phyloP scores from a whole-genome alignment of 1,140 invertebrate genomes.

The Fopius arisanus region DNA sequence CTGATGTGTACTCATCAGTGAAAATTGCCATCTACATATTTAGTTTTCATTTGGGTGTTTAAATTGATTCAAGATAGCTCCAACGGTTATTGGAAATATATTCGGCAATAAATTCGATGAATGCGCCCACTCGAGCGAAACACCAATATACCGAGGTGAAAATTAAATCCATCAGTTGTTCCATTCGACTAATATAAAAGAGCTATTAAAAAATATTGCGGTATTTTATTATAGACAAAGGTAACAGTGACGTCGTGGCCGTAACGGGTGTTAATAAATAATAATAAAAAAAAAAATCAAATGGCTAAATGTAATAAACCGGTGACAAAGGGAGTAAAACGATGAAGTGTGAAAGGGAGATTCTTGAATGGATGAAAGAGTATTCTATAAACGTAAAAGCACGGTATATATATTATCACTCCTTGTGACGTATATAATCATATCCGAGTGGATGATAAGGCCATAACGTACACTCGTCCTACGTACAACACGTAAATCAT shows the following conservation, averaged over 20 bases:
- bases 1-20: background rate
- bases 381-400: background rate
- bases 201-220: background rate
- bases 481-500: conserved; percentile 23
- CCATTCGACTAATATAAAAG: no score
- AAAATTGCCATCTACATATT: background rate
- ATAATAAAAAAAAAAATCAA: background rate
- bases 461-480: conserved; percentile 6
- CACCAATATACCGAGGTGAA: background rate
- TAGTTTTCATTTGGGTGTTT: background rate
- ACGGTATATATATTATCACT: background rate
- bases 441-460: conserved; percentile 25
- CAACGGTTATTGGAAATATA: background rate
- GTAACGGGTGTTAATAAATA: background rate
- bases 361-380: background rate
- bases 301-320: background rate
- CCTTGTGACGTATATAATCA: background rate
- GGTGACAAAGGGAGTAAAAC: background rate
- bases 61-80: background rate
- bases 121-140: background rate
- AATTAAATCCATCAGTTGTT: background rate
- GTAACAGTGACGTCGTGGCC: background rate
- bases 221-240: background rate
- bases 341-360: background rate
- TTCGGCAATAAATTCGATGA: background rate